Conservation (phyloP, 2,888 invertebrate genomes). For the Rotaria sp. region DNA sequence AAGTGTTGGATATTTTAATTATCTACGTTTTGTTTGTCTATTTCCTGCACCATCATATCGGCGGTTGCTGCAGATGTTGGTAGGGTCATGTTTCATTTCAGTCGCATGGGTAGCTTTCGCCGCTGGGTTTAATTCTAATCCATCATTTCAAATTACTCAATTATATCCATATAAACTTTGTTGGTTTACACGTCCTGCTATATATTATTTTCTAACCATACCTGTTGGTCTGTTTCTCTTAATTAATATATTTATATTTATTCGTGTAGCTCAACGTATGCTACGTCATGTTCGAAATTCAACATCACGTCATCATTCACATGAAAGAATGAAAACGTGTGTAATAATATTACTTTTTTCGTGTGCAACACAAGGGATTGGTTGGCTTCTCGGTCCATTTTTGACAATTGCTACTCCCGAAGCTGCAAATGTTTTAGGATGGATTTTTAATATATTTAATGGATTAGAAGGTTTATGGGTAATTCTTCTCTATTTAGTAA, state of each 20-base stretch:
- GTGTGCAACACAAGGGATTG: not conserved
- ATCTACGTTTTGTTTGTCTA: not conserved
- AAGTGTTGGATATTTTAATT: constrained; percentile 20
- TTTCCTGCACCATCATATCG: not conserved
- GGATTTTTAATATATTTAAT: not conserved
- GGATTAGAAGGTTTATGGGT: too few relatives aligned
- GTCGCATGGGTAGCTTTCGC: not conserved
- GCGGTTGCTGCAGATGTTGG: not conserved
- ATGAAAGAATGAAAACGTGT: not conserved
- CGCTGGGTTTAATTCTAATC: not conserved
- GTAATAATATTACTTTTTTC: not conserved
- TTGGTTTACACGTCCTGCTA: not conserved
- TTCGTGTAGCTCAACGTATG: not conserved
- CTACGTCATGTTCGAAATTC: not conserved
- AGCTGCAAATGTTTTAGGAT: not conserved
- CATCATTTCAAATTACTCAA: not conserved
- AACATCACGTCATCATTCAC: not conserved
- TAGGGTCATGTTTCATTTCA: not conserved
- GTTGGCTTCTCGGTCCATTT: not conserved
- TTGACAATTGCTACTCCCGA: not conserved
- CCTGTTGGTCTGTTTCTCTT: not conserved
- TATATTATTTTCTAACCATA: not conserved
- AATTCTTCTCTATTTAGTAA: not conserved
- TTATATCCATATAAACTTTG: not conserved
- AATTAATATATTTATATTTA: not conserved